A percentile compares a stretch with the other conserved stretches of the same genome.
phyloP scores from a whole-genome alignment of 1,140 invertebrate genomes.

The Cotesia glomerata region DNA sequence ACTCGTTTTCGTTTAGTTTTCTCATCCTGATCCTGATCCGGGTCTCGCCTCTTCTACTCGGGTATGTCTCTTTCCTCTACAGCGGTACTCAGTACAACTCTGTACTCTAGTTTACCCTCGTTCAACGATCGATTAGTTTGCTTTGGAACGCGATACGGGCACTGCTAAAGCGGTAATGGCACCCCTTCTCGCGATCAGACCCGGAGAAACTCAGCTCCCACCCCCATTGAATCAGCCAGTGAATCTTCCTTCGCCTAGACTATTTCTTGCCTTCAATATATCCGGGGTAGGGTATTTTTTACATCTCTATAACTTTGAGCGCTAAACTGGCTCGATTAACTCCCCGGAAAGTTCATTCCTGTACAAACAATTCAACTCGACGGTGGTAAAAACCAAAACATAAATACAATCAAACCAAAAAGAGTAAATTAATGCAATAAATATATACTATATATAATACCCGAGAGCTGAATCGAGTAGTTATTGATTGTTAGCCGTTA shows the following conservation, averaged over 20 bases:
- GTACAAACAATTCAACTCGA: not conserved
- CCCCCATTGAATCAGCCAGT: constrained; percentile 5
- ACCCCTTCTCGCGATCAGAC: not conserved
- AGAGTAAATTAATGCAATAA: no score
- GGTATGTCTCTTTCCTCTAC: no score
- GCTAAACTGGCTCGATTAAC: no score
- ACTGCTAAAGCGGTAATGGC: constrained; percentile 7
- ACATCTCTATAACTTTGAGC: no score
- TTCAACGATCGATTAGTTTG: constrained; percentile 40
- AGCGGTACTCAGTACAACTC: no score
- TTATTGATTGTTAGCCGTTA: no score
- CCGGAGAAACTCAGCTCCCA: not conserved
- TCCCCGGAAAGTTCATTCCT: no score
- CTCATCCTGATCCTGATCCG: not conserved
- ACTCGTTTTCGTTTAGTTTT: constrained; percentile 1
- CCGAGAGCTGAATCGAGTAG: no score
- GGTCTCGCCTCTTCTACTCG: not conserved
- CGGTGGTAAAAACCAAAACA: not conserved
- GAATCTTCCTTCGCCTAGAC: not conserved
- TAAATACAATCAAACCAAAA: no score
- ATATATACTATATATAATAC: no score
- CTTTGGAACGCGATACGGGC: constrained; percentile 44
- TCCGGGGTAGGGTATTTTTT: no score
- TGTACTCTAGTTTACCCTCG: not conserved
- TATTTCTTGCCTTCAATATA: no score